Percentiles rank a stretch among this genome's conserved stretches.
These are phyloP conservation scores for Clunio marinus DNA, from an alignment of 2,888 invertebrate genomes.

Conservation along the genomic window DNA sequence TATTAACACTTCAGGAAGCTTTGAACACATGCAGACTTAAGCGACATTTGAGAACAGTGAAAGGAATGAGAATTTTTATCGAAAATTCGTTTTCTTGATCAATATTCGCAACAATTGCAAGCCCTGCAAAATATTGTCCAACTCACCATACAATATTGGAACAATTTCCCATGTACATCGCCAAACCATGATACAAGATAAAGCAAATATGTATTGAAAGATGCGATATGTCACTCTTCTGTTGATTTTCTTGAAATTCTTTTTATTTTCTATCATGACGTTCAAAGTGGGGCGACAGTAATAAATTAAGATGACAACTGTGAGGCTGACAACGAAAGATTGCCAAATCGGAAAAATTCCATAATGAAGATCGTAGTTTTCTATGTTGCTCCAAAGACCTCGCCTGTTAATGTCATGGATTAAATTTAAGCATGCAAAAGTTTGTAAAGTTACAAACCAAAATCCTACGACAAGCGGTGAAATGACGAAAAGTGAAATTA, in stretches of 20 bases:
- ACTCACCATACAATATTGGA: conserved; percentile 17
- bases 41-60: too few species aligned
- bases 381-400: conserved; percentile 12
- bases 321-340: background rate
- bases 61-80: too few species aligned
- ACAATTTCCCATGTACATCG: conserved; percentile 26
- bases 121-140: too few species aligned
- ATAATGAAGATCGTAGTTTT: conserved; percentile 7
- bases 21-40: too few species aligned
- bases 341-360: conserved; percentile 14
- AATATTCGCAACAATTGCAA: too few species aligned
- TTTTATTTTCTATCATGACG: background rate
- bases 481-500: conserved; percentile 19
- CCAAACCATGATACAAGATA: conserved; percentile 29
- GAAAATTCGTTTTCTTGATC: too few species aligned
- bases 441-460: too few species aligned
- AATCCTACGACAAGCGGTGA: conserved; percentile 24
- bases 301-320: background rate
- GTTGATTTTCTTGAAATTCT: background rate
- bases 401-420: background rate
- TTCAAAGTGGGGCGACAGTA: conserved; percentile 2
- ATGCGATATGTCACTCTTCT: background rate
- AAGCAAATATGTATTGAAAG: conserved; percentile 30
- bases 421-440: too few species aligned
- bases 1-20: too few species aligned